Base-by-base conservation (phyloP, 1,140 invertebrate genomes). In the Proctacanthus coquilletti region DNA sequence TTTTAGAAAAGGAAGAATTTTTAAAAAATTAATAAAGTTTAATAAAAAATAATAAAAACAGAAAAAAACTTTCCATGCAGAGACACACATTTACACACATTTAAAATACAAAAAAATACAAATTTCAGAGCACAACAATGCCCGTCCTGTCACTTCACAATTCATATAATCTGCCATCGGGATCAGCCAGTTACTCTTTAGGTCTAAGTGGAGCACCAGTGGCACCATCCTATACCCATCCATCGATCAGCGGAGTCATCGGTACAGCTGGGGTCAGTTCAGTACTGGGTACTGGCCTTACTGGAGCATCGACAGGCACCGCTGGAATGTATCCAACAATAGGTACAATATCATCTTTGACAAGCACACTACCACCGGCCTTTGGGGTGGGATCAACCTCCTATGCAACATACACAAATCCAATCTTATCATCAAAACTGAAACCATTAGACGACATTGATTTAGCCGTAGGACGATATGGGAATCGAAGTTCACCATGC, bases 401-500 rank as follows among this genome's bases (percentile, higher is more conserved):
- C 18, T 70, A 69, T 50, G 64, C 70, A 17, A 71, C 67, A 2
- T 75, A 72, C 43, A 67, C 71, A 29, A 71, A 74, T 56, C 71
- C 72, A 5, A 49, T 74, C 40, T 54, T 71, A 13, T 64, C 68
- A 20, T 53, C 53, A 44, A 75, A 76, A 52, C 56, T 75, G 52
- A 76, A 77, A 56, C 71, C 73, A 38, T 63, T 75, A 50, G 74
- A 77, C 44, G 74, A 77, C 53, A 72, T 75, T 44, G 74, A 77
- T 49, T 60, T 77, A 37, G 71, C 72, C 18, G 47, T 71, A 45
- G 56, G 64, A 41, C 66, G 69, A 53, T 72, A 65, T 50, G 63
- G 60, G 29, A 68, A 72, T 44, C 65, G 74, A 44, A 70, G 70
- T 5, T 76, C 74, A 25, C 74, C 74, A 13, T 72, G 75, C 66